Conservation (phyloP, 2,888 invertebrate genomes). For the Malacosoma neustria region DNA sequence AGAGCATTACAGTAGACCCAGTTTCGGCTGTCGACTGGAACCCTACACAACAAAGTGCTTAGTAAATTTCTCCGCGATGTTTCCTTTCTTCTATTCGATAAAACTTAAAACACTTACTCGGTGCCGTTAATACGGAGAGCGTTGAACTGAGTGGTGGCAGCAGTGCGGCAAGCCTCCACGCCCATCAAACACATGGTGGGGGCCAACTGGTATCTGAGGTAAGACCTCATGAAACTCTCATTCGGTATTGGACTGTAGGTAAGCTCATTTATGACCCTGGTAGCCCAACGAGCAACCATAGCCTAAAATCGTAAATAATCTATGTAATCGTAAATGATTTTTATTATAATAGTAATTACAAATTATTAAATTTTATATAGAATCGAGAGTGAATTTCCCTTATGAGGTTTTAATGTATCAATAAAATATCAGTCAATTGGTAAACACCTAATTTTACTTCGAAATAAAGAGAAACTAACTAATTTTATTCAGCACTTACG, state of each 20-base stretch:
- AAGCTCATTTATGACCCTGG: conserved; percentile 28
- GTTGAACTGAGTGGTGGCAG: conserved; percentile 34
- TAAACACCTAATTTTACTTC: no score
- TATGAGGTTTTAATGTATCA: no score
- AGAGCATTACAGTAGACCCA: conserved; percentile 86
- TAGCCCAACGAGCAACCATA: conserved; percentile 34
- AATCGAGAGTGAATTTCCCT: no score
- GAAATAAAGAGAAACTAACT: no score
- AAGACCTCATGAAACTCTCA: conserved; percentile 50
- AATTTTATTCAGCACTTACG: conserved; percentile 21
- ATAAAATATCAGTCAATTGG: no score
- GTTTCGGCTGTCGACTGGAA: conserved; percentile 67
- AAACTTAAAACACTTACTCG: conserved; percentile 28
- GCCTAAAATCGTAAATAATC: no score
- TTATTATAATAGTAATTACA: no score
- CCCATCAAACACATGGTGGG: conserved; percentile 41
- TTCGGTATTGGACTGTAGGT: conserved; percentile 25
- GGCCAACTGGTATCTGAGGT: conserved; percentile 49
- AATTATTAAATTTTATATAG: no score
- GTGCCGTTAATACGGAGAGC: conserved; percentile 13
- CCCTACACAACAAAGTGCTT: conserved; percentile 24
- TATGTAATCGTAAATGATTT: no score
- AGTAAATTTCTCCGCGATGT: not conserved
- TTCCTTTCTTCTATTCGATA: not conserved
- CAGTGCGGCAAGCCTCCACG: conserved; percentile 24